Conservation (phyloP, 2,888 invertebrate genomes). For the Scaptomyza caliginosa region DNA sequence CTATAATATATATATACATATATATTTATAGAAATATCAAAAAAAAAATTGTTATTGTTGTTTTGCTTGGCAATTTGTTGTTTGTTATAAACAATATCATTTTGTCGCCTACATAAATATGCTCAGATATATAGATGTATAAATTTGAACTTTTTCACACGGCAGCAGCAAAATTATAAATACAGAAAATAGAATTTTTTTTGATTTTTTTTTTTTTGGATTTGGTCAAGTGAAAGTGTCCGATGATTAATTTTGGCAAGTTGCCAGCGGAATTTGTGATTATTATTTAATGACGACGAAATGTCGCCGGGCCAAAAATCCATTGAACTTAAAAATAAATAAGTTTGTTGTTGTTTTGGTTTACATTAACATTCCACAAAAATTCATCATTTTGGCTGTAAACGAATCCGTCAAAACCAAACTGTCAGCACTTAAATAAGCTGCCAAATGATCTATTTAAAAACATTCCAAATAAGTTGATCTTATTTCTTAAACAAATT, state of each 20-base stretch:
- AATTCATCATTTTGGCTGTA: slow-evolving; percentile 18
- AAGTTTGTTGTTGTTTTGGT: slow-evolving; percentile 34
- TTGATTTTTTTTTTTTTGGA: slow-evolving; percentile 20
- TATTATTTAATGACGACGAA: slow-evolving; percentile 78
- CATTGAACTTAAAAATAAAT: slow-evolving; percentile 58
- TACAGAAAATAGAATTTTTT: slow-evolving; percentile 11
- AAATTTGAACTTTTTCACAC: slow-evolving; percentile 48
- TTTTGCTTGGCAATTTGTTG: slow-evolving; percentile 30
- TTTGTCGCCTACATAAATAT: slow-evolving; percentile 42
- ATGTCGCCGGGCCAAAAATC: slow-evolving; percentile 61
- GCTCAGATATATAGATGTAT: slow-evolving; percentile 41
- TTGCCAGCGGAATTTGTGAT: slow-evolving; percentile 80
- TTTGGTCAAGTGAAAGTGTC: slow-evolving; percentile 82
- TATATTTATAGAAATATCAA: slow-evolving; percentile 30
- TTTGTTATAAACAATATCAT: slow-evolving; percentile 44
- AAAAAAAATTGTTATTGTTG: slow-evolving; percentile 45
- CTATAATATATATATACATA: neutral
- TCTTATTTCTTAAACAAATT: slow-evolving; percentile 8
- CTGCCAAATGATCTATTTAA: slow-evolving; percentile 1
- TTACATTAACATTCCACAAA: slow-evolving; percentile 72
- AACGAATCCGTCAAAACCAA: slow-evolving; percentile 47
- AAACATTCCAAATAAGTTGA: neutral
- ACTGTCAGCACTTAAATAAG: slow-evolving; percentile 39
- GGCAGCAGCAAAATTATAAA: slow-evolving; percentile 35
- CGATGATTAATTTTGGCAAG: slow-evolving; percentile 81